Percentiles rank a stretch among this genome's conserved stretches.
Evolutionary conservation across 2,888 invertebrate species (phyloP).

Genomic region (Boloria euphrosyne): DNA sequence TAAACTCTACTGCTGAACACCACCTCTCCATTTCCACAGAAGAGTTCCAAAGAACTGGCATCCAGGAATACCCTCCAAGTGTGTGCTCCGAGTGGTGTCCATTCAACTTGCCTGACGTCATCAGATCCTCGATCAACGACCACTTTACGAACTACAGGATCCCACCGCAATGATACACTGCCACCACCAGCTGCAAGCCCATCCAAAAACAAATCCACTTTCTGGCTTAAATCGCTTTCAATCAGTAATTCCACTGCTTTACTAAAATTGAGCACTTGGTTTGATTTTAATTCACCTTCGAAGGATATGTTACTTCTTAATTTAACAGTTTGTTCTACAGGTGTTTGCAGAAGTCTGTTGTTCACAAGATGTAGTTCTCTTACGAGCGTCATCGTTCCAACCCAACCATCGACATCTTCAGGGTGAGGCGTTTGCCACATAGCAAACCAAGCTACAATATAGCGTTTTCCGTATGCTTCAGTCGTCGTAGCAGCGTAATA

Average conservation of each 20-base stretch:
- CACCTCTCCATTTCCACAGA: constrained; percentile 75
- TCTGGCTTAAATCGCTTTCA: constrained; percentile 51
- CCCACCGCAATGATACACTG: constrained; percentile 56
- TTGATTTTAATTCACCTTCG: constrained; percentile 47
- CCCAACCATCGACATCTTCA: constrained; percentile 72
- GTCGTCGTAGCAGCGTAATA: constrained; percentile 75
- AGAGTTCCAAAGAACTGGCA: constrained; percentile 70
- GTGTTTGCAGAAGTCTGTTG: constrained; percentile 61
- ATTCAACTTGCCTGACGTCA: constrained; percentile 68
- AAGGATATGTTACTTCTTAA: constrained; percentile 53
- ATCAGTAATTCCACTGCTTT: constrained; percentile 65
- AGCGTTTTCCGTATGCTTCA: constrained; percentile 62
- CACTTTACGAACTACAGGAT: constrained; percentile 57
- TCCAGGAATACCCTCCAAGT: constrained; percentile 69
- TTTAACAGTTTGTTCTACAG: constrained; percentile 55
- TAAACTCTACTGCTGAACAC: constrained; percentile 71
- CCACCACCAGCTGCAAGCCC: constrained; percentile 63
- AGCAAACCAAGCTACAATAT: constrained; percentile 69
- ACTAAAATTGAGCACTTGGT: constrained; percentile 50
- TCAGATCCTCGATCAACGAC: constrained; percentile 59
- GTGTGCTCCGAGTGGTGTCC: constrained; percentile 56
- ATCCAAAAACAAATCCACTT: constrained; percentile 56
- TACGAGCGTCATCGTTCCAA: constrained; percentile 68
- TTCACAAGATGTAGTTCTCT: constrained; percentile 63
- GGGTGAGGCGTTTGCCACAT: constrained; percentile 70